phyloP scores from a whole-genome alignment of 2,113 vertebrate species.

The Mustela lutreola region DNA sequence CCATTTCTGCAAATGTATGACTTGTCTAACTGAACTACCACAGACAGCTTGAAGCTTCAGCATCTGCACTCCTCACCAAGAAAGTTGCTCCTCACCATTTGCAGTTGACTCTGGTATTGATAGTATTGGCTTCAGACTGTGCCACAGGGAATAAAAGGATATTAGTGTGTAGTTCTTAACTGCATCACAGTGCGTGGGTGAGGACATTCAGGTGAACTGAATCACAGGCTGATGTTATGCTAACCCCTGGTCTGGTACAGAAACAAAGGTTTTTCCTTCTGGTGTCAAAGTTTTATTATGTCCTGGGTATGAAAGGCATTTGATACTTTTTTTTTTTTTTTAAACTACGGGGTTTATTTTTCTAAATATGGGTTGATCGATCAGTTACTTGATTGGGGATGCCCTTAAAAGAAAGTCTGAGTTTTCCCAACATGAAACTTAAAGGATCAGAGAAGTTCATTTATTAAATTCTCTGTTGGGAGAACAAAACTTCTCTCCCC shows the following conservation, averaged over 20 bases:
- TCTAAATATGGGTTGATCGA: slow-evolving; percentile 78
- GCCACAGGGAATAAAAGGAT: slow-evolving; percentile 30
- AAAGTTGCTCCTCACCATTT: rapidly evolving
- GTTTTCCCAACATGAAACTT: slow-evolving; percentile 75
- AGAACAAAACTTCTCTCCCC: slow-evolving; percentile 73
- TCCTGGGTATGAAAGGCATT: slow-evolving; percentile 73
- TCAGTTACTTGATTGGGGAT: slow-evolving; percentile 73
- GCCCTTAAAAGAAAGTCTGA: slow-evolving; percentile 77
- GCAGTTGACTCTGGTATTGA: rapidly evolving
- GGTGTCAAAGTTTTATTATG: slow-evolving; percentile 58
- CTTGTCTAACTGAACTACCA: slow-evolving; percentile 38
- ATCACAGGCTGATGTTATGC: slow-evolving; percentile 36
- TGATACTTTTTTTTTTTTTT: slow-evolving; percentile 74
- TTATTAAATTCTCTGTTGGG: slow-evolving; percentile 75
- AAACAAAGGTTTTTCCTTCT: slow-evolving; percentile 67
- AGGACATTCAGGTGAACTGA: slow-evolving; percentile 20
- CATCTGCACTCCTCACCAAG: slow-evolving; percentile 14
- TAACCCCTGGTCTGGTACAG: slow-evolving; percentile 56
- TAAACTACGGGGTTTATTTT: slow-evolving; percentile 80
- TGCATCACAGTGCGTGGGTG: background rate
- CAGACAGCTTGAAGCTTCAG: background rate
- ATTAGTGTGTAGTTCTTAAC: slow-evolving; percentile 37
- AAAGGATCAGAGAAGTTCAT: slow-evolving; percentile 78
- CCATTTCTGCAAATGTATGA: slow-evolving; percentile 57
- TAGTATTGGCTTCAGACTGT: slow-evolving; percentile 51